These are phyloP conservation scores for Neotoma lepida DNA, from an alignment of 2,113 vertebrate species.

Conservation along the genomic window DNA sequence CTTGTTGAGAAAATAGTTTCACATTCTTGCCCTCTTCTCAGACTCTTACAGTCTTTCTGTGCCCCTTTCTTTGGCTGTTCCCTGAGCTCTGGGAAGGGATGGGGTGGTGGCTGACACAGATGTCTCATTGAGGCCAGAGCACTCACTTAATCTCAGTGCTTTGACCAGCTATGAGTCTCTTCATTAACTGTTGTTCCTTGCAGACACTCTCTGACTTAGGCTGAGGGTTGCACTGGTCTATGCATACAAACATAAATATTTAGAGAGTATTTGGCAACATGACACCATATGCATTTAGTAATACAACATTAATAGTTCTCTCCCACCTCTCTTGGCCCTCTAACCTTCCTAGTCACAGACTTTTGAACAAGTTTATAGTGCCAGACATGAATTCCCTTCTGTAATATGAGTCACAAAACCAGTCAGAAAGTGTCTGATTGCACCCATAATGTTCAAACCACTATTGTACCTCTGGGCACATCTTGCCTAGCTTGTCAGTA, in stretches of 20 bases:
- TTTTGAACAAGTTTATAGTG: neutral
- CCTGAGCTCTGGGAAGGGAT: neutral
- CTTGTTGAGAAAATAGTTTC: neutral
- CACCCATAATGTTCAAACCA: neutral
- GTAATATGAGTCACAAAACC: neutral
- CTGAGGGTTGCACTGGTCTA: neutral
- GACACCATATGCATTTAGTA: neutral
- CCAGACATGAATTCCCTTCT: neutral
- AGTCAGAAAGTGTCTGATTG: neutral
- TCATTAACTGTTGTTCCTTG: neutral
- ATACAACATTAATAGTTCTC: neutral
- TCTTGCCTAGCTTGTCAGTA: neutral
- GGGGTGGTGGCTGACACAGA: neutral
- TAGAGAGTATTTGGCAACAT: neutral
- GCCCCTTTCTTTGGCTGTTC: neutral
- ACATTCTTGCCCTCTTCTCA: neutral
- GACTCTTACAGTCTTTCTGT: neutral
- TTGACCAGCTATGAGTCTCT: neutral
- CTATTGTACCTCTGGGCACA: neutral
- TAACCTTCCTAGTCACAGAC: neutral
- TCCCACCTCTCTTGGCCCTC: neutral
- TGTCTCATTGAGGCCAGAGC: neutral
- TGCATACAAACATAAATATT: neutral
- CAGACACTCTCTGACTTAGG: neutral
- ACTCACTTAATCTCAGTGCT: neutral